Conservation (phyloP, 1,140 invertebrate species). For the Panulirus ornatus region DNA sequence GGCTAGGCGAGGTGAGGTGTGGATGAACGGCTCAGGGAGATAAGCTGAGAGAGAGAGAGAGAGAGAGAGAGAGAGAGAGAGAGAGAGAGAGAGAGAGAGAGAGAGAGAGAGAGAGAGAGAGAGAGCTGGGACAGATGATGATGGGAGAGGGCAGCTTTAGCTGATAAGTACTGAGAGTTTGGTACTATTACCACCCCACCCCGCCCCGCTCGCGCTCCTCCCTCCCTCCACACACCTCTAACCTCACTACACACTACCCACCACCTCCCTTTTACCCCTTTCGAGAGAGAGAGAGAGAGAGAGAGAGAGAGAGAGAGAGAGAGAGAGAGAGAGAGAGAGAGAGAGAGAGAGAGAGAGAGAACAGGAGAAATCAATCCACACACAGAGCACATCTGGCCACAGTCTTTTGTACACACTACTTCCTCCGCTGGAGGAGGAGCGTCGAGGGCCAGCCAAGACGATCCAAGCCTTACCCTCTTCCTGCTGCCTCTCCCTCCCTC, state of each 20-base stretch:
- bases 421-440: conserved; percentile 54
- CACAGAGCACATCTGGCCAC: conserved; percentile 25
- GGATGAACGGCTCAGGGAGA: not conserved
- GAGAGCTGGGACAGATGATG: too few relatives aligned
- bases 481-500: not conserved
- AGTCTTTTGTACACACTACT: conserved; percentile 41
- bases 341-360: conserved; percentile 48
- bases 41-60: conserved; percentile 30
- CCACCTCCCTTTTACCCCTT: too few relatives aligned
- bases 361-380: conserved; percentile 33
- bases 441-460: conserved; percentile 58
- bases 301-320: conserved; percentile 49
- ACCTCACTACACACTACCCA: not conserved
- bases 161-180: too few relatives aligned
- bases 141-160: too few relatives aligned
- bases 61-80: conserved; percentile 57
- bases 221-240: not conserved
- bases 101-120: conserved; percentile 15
- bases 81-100: conserved; percentile 74
- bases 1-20: not conserved
- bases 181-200: not conserved
- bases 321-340: conserved; percentile 58
- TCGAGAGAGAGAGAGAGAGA: conserved; percentile 74
- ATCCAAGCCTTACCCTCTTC: not conserved
- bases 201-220: too few relatives aligned